phyloP scores from a whole-genome alignment of 2,113 vertebrate genomes.

The Charina bottae region DNA sequence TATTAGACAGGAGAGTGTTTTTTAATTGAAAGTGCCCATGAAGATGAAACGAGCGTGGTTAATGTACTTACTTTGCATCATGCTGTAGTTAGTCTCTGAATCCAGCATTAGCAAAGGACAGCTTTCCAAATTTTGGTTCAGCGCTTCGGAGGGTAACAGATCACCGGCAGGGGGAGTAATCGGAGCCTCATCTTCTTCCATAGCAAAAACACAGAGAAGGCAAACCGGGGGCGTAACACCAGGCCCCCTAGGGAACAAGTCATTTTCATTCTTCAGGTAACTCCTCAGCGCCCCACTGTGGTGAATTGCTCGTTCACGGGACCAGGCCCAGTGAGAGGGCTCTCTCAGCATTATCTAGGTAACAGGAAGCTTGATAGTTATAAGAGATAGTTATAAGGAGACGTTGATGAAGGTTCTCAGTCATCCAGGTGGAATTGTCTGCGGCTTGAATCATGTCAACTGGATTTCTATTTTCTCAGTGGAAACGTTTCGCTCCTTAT shows the following conservation, averaged over 20 bases:
- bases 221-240: slow-evolving; percentile 44
- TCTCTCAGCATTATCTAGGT: slow-evolving; percentile 65
- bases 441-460: too few relatives aligned
- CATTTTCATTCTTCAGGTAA: slow-evolving; percentile 33
- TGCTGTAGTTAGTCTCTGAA: background rate
- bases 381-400: background rate
- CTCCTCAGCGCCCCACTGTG: slow-evolving; percentile 59
- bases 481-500: too few relatives aligned
- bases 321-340: slow-evolving; percentile 67
- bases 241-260: slow-evolving; percentile 27
- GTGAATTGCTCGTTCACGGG: slow-evolving; percentile 49
- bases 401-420: too few relatives aligned
- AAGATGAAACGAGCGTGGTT: too few relatives aligned
- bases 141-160: background rate
- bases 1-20: background rate
- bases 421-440: too few relatives aligned
- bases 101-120: slow-evolving; percentile 28
- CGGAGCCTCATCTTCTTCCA: background rate
- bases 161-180: background rate
- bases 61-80: slow-evolving; percentile 42
- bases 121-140: slow-evolving; percentile 34
- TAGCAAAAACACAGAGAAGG: slow-evolving; percentile 37
- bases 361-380: background rate
- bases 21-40: background rate
- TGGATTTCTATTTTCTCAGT: too few relatives aligned